Conservation (phyloP, 2,888 invertebrate species). For the Melipona bicolor region DNA sequence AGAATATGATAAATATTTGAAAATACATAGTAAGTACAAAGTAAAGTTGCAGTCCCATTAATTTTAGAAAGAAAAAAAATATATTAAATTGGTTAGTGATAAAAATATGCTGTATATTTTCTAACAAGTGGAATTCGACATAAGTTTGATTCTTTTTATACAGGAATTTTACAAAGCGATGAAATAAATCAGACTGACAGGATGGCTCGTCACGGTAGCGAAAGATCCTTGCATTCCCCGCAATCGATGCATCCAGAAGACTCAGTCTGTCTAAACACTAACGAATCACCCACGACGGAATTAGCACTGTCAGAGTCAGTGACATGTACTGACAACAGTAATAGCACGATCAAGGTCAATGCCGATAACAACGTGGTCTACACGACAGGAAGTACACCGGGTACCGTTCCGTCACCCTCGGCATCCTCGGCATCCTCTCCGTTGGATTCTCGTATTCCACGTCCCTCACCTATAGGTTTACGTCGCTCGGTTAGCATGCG, state of each 20-base stretch:
- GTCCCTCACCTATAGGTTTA: constrained; percentile 84
- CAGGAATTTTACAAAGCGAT: constrained; percentile 1
- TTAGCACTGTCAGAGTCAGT: constrained; percentile 23
- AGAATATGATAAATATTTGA: neutral
- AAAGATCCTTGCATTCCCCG: constrained; percentile 69
- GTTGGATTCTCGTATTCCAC: constrained; percentile 84
- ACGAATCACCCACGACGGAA: constrained; percentile 43
- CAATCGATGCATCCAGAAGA: constrained; percentile 55
- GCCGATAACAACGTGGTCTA: constrained; percentile 23
- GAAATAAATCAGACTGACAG: constrained; percentile 63
- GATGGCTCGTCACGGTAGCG: constrained; percentile 76
- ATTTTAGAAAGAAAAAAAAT: too few relatives aligned
- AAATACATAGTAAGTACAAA: neutral
- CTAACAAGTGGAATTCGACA: neutral
- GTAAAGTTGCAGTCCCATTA: neutral
- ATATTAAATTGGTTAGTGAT: too few relatives aligned
- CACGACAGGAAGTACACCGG: constrained; percentile 35
- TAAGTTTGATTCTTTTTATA: neutral
- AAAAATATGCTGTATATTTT: neutral
- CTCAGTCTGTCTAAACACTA: constrained; percentile 12
- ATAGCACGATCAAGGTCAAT: constrained; percentile 46
- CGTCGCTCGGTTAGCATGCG: constrained; percentile 89
- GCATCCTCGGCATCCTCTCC: constrained; percentile 50
- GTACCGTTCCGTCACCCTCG: constrained; percentile 43
- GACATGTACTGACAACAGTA: constrained; percentile 32